phyloP scores from a whole-genome alignment of 2,797 vertebrate species.

The Xenentodon cancila region DNA sequence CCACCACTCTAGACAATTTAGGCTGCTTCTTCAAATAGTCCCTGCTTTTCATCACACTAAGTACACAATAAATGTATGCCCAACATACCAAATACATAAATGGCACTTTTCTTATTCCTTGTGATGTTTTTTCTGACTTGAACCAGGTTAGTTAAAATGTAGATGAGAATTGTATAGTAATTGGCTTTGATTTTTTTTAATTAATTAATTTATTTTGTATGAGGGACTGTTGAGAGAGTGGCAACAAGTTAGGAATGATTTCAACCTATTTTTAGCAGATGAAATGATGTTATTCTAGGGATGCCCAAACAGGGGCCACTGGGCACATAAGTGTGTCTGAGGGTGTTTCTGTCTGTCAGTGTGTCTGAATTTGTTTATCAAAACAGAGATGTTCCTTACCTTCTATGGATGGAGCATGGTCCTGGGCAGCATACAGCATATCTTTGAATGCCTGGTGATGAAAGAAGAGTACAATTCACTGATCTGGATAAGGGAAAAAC shows the following conservation, averaged over 20 bases:
- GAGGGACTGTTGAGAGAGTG: constrained; percentile 33
- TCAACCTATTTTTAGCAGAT: constrained; percentile 75
- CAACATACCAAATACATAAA: background rate
- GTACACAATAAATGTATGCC: background rate
- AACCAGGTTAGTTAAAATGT: background rate
- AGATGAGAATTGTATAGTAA: constrained; percentile 9
- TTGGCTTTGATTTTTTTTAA: constrained; percentile 9
- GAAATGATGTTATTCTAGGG: constrained; percentile 69
- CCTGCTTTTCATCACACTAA: background rate
- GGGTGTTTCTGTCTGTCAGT: constrained; percentile 19
- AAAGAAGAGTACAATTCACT: constrained; percentile 27
- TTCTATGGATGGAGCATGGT: constrained; percentile 98
- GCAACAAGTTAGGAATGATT: constrained; percentile 55
- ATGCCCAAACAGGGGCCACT: constrained; percentile 53
- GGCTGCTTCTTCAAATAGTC: background rate
- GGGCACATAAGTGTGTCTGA: constrained; percentile 26
- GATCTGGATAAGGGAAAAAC: too few relatives aligned
- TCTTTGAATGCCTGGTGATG: constrained; percentile 93
- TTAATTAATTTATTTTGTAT: too few relatives aligned
- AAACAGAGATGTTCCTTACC: constrained; percentile 83
- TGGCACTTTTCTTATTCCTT: background rate
- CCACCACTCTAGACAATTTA: background rate
- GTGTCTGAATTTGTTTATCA: constrained; percentile 32
- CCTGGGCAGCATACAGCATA: constrained; percentile 97
- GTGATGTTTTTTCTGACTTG: background rate